A percentile compares a stretch with the other conserved stretches of the same genome.
These are phyloP conservation scores for Seriola rivoliana DNA, from an alignment of 2,113 vertebrate genomes.

Conservation along the genomic window DNA sequence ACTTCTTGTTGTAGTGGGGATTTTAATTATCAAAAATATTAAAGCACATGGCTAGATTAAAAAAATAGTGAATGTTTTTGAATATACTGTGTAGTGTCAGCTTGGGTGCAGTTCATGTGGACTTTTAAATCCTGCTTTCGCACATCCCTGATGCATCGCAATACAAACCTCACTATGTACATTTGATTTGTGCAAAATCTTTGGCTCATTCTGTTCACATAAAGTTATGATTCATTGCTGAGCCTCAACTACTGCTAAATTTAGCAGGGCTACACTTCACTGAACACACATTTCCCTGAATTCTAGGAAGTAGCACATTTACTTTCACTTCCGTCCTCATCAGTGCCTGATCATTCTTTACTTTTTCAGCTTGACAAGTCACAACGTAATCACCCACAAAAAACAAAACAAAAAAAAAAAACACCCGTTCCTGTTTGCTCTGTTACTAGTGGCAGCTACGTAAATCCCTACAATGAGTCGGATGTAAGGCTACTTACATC, in stretches of 20 bases:
- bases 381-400: background rate
- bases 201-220: background rate
- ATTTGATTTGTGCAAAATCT: background rate
- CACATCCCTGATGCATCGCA: background rate
- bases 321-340: constrained; percentile 28
- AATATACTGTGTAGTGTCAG: background rate
- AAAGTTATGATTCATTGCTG: background rate
- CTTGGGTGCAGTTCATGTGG: background rate
- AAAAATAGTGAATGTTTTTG: background rate
- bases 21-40: background rate
- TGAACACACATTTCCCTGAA: constrained; percentile 10
- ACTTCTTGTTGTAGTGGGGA: background rate
- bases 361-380: constrained; percentile 16
- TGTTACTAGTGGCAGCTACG: background rate
- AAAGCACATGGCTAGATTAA: background rate
- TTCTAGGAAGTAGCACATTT: constrained; percentile 19
- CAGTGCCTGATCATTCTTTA: background rate
- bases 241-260: background rate
- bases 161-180: background rate
- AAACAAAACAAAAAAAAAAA: background rate
- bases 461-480: background rate
- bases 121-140: background rate
- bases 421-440: background rate
- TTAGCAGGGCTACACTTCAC: constrained; percentile 3
- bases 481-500: background rate